Conservation (phyloP, 2,888 invertebrate genomes). For the Asteroscopus sphinx region DNA sequence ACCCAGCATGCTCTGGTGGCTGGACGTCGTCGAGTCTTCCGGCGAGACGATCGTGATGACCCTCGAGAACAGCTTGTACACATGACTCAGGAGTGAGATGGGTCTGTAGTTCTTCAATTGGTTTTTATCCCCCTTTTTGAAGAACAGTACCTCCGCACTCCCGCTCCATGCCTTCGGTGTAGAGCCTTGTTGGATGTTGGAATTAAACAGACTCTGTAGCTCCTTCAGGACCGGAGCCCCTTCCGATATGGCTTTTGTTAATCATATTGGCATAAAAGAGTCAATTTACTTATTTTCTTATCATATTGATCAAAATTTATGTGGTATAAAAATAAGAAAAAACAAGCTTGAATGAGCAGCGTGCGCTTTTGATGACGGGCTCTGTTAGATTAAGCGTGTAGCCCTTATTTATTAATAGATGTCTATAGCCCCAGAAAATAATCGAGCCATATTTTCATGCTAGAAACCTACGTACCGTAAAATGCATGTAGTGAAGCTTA, state of each 20-base stretch:
- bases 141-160: no score
- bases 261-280: slow-evolving; percentile 1
- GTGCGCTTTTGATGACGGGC: slow-evolving; percentile 71
- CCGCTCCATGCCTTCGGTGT: no score
- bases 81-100: no score
- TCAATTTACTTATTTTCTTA: slow-evolving; percentile 2
- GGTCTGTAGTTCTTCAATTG: no score
- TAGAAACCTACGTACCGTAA: slow-evolving; percentile 79
- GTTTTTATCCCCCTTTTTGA: no score
- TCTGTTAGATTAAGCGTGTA: slow-evolving; percentile 80
- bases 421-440: slow-evolving; percentile 85
- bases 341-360: slow-evolving; percentile 74
- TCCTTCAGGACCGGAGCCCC: no score
- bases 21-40: no score
- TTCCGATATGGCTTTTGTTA: slow-evolving; percentile 7
- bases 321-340: slow-evolving; percentile 56
- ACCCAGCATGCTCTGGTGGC: no score
- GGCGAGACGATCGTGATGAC: no score
- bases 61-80: no score
- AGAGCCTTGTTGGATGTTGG: no score
- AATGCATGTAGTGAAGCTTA: slow-evolving; percentile 79
- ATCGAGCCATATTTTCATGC: slow-evolving; percentile 82
- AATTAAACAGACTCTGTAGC: no score
- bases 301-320: slow-evolving; percentile 54
- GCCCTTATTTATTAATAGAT: slow-evolving; percentile 85